Conservation (phyloP, 2,888 invertebrate species). For the Seladonia tumulorum region DNA sequence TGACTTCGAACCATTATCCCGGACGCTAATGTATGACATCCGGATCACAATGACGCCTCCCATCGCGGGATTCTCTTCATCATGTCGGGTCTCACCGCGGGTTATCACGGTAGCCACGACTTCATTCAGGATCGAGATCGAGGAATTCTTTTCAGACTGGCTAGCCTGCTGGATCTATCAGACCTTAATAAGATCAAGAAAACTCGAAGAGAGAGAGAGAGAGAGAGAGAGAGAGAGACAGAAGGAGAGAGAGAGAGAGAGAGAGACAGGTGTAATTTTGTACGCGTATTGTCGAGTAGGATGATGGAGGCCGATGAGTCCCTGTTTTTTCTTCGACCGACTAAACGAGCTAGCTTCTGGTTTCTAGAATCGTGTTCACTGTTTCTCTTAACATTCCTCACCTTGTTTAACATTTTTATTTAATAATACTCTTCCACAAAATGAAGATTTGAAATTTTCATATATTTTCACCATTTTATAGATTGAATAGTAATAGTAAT, state of each 20-base stretch:
- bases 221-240: too few relatives aligned
- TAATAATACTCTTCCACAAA: too few relatives aligned
- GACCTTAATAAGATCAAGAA: conserved; percentile 63
- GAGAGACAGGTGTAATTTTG: conserved; percentile 64
- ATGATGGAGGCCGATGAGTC: conserved; percentile 29
- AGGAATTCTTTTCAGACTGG: conserved; percentile 69
- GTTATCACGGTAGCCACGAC: conserved; percentile 72
- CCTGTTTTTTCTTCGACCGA: conserved; percentile 23
- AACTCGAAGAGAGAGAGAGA: neutral
- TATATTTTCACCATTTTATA: too few relatives aligned
- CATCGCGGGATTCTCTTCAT: conserved; percentile 71
- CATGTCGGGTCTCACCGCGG: conserved; percentile 67
- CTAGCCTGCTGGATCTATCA: conserved; percentile 58
- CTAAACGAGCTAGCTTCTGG: conserved; percentile 69
- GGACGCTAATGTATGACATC: conserved; percentile 70
- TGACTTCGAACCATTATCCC: conserved; percentile 60
- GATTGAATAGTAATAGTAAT: too few relatives aligned
- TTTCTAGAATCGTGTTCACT: conserved; percentile 54
- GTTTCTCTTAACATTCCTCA: neutral
- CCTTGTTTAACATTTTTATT: too few relatives aligned
- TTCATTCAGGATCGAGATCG: conserved; percentile 72
- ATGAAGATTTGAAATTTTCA: too few relatives aligned
- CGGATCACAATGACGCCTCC: conserved; percentile 72
- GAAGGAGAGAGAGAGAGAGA: conserved; percentile 16
- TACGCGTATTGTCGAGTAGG: conserved; percentile 63